These are phyloP conservation scores for Lymantria dispar DNA, from an alignment of 2,888 invertebrate genomes.

Conservation along the genomic window DNA sequence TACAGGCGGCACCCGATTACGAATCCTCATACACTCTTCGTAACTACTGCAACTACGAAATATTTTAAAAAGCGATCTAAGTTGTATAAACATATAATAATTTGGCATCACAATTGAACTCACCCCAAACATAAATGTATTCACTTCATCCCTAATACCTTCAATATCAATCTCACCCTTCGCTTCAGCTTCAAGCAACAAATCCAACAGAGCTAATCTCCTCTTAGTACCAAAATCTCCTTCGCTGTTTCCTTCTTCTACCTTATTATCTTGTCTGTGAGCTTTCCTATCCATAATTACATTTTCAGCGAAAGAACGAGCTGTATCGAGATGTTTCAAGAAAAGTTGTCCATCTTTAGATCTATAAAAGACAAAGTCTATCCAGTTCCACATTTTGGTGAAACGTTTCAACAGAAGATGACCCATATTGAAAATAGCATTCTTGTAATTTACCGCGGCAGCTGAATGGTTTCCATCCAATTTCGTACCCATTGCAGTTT, in stretches of 20 bases:
- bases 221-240: conserved; percentile 39
- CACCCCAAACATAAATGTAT: not conserved
- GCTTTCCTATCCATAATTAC: conserved; percentile 2
- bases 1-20: too few species aligned
- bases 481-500: conserved; percentile 84
- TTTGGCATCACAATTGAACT: not conserved
- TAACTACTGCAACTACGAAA: too few species aligned
- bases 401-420: conserved; percentile 43
- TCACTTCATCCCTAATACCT: conserved; percentile 85
- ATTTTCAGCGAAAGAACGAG: conserved; percentile 1
- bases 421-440: conserved; percentile 66
- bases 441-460: conserved; percentile 70
- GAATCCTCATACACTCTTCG: too few species aligned
- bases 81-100: too few species aligned
- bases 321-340: not conserved
- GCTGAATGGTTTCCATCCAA: conserved; percentile 61
- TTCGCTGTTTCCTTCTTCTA: not conserved
- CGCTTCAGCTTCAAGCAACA: conserved; percentile 80
- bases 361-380: conserved; percentile 74
- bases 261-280: not conserved
- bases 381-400: conserved; percentile 80
- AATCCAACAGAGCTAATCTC: conserved; percentile 84
- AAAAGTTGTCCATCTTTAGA: conserved; percentile 28
- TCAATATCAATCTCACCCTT: conserved; percentile 79
- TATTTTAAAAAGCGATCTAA: too few species aligned